A percentile compares a stretch with the other conserved stretches of the same genome.
Evolutionary conservation across 2,888 invertebrate species (phyloP).

Genomic region (Tipula lateralis): DNA sequence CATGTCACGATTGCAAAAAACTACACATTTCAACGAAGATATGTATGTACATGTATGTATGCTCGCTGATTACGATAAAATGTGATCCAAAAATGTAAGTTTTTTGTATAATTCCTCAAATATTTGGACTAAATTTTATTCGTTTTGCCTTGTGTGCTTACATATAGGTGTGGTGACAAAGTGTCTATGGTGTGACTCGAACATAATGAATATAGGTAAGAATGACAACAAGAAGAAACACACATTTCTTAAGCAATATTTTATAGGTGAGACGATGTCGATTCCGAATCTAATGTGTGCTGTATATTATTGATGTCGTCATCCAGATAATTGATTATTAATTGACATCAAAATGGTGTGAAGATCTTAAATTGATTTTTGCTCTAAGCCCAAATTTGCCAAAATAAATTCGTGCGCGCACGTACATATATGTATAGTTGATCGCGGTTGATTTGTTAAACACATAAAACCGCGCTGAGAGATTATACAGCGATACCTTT

Average conservation of each 20-base stretch:
- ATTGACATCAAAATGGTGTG: neutral
- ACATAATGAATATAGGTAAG: neutral
- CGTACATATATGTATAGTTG: neutral
- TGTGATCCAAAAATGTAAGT: neutral
- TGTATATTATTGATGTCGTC: neutral
- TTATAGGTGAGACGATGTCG: neutral
- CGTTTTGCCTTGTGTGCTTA: neutral
- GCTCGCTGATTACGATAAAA: neutral
- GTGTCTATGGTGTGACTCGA: neutral
- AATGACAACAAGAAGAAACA: neutral
- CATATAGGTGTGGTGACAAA: neutral
- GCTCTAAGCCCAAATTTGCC: too few relatives aligned
- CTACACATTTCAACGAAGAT: neutral
- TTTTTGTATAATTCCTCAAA: neutral
- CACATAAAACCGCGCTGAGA: neutral
- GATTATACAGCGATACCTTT: neutral
- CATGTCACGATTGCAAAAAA: constrained; percentile 1
- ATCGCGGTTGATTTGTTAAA: neutral
- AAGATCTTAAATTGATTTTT: neutral
- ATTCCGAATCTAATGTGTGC: neutral
- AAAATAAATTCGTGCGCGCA: too few relatives aligned
- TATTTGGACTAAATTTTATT: neutral
- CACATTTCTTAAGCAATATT: neutral
- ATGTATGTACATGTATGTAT: too few relatives aligned
- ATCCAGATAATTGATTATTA: neutral